Evolutionary conservation across 2,797 vertebrate genomes (phyloP).

Genomic region (Cetoscarus ocellatus): DNA sequence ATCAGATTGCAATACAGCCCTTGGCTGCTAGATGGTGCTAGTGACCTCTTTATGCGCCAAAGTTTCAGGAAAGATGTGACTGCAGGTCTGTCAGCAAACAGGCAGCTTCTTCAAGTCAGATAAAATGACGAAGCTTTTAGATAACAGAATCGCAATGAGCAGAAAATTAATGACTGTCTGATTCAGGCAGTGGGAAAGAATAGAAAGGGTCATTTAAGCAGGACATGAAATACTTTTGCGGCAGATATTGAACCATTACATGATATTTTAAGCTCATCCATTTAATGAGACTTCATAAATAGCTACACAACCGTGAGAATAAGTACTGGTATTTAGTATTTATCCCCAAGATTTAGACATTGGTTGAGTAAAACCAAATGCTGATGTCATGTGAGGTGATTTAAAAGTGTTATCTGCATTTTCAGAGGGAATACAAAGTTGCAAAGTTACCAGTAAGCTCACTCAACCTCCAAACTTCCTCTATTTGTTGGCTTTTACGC

Average conservation of each 20-base stretch:
- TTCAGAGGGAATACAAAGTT: neutral
- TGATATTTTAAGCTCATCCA: too few species aligned
- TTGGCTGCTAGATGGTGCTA: slow-evolving; percentile 83
- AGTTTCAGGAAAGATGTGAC: slow-evolving; percentile 20
- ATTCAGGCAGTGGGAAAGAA: too few species aligned
- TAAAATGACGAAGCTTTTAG: slow-evolving; percentile 4
- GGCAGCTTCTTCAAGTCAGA: slow-evolving; percentile 18
- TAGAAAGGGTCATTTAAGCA: neutral
- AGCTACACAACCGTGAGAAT: too few species aligned
- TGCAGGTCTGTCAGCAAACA: slow-evolving; percentile 20
- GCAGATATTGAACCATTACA: too few species aligned
- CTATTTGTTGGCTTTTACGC: too few species aligned
- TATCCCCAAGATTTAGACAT: neutral
- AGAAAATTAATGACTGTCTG: slow-evolving; percentile 1
- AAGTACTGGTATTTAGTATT: too few species aligned
- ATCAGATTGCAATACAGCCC: slow-evolving; percentile 64
- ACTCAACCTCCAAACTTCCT: neutral
- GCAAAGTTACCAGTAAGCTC: neutral
- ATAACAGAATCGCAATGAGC: slow-evolving; percentile 21
- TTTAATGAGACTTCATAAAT: too few species aligned
- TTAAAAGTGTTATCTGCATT: rapidly evolving
- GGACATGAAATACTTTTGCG: too few species aligned
- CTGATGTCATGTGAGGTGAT: neutral
- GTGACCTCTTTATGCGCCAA: slow-evolving; percentile 58
- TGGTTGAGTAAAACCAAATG: neutral